Evolutionary conservation across 2,113 vertebrate genomes (phyloP).

Genomic region (Agapornis roseicollis): DNA sequence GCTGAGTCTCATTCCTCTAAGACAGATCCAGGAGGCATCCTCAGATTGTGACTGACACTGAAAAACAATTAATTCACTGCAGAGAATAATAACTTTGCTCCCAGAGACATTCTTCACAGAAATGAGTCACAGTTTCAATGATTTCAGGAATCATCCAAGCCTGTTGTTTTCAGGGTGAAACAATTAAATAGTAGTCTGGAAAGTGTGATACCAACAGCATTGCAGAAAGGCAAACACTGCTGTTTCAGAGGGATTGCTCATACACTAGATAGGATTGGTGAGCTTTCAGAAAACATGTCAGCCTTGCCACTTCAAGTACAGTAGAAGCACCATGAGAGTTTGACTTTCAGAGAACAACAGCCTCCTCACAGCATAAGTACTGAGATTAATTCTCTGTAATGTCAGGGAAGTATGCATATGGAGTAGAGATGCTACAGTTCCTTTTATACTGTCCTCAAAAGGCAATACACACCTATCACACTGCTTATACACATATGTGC

Average conservation of each 20-base stretch:
- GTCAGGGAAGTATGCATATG: accelerated
- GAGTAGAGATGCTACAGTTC: background rate
- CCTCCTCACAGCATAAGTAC: background rate
- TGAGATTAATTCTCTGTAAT: background rate
- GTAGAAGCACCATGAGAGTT: background rate
- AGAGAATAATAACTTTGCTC: background rate
- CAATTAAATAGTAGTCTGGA: background rate
- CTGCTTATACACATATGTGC: background rate
- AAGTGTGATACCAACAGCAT: background rate
- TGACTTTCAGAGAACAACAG: background rate
- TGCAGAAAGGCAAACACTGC: background rate
- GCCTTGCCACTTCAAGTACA: background rate
- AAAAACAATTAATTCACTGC: background rate
- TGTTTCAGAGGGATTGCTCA: background rate
- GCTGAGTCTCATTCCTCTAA: background rate
- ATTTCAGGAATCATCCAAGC: background rate
- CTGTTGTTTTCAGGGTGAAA: background rate
- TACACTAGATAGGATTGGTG: background rate
- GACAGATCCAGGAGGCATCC: background rate
- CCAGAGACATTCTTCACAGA: background rate
- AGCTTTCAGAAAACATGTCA: background rate
- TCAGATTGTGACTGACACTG: background rate
- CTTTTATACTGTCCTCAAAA: background rate
- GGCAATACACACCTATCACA: background rate
- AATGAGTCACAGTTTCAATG: background rate